A percentile compares a stretch with the other conserved stretches of the same genome.
Conservation (phyloP, 2,888 invertebrate genomes). For the Spilosoma lubricipeda region DNA sequence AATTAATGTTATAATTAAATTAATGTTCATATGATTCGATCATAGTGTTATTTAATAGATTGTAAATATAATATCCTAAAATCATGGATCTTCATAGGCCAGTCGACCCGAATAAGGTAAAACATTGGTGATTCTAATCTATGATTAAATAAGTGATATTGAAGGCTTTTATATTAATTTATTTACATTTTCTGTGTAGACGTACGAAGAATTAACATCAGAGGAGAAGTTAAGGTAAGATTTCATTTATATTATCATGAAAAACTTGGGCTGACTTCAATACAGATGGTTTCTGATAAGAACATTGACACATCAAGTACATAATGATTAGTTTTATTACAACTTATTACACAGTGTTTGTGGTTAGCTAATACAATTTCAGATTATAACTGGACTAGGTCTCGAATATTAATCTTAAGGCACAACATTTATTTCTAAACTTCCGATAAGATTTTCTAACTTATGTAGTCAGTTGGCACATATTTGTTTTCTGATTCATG, state of each 20-base stretch:
- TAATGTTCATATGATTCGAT: conserved; percentile 35
- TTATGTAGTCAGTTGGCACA: too few species aligned
- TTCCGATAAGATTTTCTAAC: not conserved
- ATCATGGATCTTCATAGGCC: conserved; percentile 82
- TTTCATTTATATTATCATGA: not conserved
- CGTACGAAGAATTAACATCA: conserved; percentile 90
- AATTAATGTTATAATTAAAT: conserved; percentile 40
- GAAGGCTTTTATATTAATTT: conserved; percentile 26
- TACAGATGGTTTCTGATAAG: conserved; percentile 4
- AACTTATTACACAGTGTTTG: not conserved
- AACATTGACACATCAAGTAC: not conserved
- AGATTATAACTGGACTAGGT: not conserved
- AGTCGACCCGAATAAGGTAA: conserved; percentile 82
- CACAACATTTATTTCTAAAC: not conserved
- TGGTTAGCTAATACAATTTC: not conserved
- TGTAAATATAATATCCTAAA: conserved; percentile 28
- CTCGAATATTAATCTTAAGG: not conserved
- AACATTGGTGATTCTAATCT: conserved; percentile 35
- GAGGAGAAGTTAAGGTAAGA: conserved; percentile 91
- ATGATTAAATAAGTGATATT: conserved; percentile 31
- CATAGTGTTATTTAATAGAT: conserved; percentile 19
- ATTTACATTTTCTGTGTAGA: conserved; percentile 81
- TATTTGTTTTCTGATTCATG: not conserved
- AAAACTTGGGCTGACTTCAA: not conserved
- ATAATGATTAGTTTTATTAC: not conserved